Evolutionary conservation across 2,113 vertebrate genomes (phyloP).

Genomic region (Gila orcuttii): DNA sequence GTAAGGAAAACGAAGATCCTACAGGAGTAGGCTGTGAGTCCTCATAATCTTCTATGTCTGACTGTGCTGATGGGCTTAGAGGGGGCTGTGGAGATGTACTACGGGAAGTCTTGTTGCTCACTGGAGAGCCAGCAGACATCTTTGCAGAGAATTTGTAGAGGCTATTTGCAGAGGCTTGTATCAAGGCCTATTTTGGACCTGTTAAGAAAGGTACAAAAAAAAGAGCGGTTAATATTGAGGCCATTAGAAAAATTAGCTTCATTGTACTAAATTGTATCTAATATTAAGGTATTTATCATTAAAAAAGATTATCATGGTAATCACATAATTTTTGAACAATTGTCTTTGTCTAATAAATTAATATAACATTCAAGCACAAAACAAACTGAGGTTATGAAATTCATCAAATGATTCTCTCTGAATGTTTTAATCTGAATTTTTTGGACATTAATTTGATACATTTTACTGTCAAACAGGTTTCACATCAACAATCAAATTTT

Average conservation of each 20-base stretch:
- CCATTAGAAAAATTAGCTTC: background rate
- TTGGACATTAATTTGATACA: too few relatives aligned
- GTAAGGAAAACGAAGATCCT: constrained; percentile 49
- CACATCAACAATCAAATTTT: too few relatives aligned
- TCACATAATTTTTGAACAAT: background rate
- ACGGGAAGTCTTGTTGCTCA: constrained; percentile 54
- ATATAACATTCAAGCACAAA: background rate
- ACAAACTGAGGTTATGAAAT: background rate
- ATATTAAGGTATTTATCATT: background rate
- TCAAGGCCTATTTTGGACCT: constrained; percentile 32
- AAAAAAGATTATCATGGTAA: background rate
- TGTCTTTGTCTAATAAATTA: background rate
- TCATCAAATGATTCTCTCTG: too few relatives aligned
- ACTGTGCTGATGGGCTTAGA: constrained; percentile 47
- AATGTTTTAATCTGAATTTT: too few relatives aligned
- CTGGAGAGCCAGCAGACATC: constrained; percentile 62
- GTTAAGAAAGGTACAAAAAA: constrained; percentile 14
- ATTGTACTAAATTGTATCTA: background rate
- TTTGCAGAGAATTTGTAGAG: constrained; percentile 23
- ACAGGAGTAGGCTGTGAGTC: background rate
- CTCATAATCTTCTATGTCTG: constrained; percentile 51
- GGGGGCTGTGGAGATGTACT: constrained; percentile 50
- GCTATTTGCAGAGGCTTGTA: constrained; percentile 2
- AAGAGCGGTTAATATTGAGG: constrained; percentile 44
- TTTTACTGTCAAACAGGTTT: too few relatives aligned